These are phyloP conservation scores for Collichthys lucidus DNA, from an alignment of 2,113 vertebrate genomes.

Conservation along the genomic window DNA sequence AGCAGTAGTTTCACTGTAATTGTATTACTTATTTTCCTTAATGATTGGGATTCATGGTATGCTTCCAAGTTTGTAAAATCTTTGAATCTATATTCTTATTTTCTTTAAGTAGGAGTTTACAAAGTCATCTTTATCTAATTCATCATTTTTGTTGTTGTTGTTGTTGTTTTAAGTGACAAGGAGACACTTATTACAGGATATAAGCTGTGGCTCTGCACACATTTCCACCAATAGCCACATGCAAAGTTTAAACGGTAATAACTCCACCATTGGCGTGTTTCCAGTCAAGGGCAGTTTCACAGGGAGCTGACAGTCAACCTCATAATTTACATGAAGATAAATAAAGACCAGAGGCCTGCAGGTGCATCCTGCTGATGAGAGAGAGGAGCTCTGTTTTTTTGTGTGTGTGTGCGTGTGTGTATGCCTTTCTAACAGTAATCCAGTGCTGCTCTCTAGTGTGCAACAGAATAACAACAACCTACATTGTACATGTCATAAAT, in stretches of 20 bases:
- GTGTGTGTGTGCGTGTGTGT: too few relatives aligned
- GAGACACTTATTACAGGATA: not conserved
- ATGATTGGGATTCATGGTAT: too few relatives aligned
- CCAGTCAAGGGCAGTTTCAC: not conserved
- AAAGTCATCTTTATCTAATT: not conserved
- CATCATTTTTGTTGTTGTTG: not conserved
- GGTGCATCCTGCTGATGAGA: constrained; percentile 45
- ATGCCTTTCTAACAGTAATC: not conserved
- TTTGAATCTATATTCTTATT: too few relatives aligned
- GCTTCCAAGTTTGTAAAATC: too few relatives aligned
- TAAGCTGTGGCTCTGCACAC: not conserved
- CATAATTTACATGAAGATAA: constrained; percentile 49
- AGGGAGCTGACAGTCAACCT: constrained; percentile 4
- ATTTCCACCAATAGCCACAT: not conserved
- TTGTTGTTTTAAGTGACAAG: not conserved
- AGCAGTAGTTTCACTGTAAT: not conserved
- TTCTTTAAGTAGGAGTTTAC: too few relatives aligned
- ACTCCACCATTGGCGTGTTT: not conserved
- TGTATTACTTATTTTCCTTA: too few relatives aligned
- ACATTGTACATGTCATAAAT: not conserved
- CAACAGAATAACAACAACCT: not conserved
- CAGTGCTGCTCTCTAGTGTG: constrained; percentile 55
- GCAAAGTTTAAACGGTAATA: not conserved
- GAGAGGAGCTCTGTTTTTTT: too few relatives aligned
- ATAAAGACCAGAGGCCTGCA: constrained; percentile 28